phyloP scores from a whole-genome alignment of 2,113 vertebrate genomes.

The Coracopsis vasa region DNA sequence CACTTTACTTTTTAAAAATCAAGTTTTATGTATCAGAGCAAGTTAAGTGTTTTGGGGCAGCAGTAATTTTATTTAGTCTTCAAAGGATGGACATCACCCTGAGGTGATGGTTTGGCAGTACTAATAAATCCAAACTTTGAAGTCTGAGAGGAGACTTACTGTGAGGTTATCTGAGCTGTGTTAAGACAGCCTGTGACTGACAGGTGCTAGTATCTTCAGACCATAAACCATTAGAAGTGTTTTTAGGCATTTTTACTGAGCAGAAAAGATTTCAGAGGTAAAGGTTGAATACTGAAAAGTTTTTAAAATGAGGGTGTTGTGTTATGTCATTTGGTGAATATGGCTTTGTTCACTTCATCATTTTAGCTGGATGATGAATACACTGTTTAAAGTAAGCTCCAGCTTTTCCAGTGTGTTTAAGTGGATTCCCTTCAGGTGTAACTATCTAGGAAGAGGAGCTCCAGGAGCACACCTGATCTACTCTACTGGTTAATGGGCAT shows the following conservation, averaged over 20 bases:
- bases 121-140: background rate
- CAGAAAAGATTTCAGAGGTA: background rate
- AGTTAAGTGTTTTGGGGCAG: background rate
- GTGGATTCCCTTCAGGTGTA: background rate
- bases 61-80: background rate
- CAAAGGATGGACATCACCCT: background rate
- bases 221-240: background rate
- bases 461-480: background rate
- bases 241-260: background rate
- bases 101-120: background rate
- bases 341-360: background rate
- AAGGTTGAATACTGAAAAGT: background rate
- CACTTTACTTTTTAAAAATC: background rate
- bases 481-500: background rate
- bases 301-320: background rate
- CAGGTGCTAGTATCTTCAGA: background rate
- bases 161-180: background rate
- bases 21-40: background rate
- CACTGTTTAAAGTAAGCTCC: background rate
- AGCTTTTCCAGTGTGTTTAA: rapidly evolving
- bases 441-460: background rate
- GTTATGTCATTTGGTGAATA: background rate
- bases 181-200: background rate
- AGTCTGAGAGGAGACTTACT: background rate
- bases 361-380: background rate